A percentile compares a stretch with the other conserved stretches of the same genome.
These are phyloP conservation scores for Clarias platycephalus DNA, from an alignment of 2,797 vertebrate genomes.

Conservation along the genomic window DNA sequence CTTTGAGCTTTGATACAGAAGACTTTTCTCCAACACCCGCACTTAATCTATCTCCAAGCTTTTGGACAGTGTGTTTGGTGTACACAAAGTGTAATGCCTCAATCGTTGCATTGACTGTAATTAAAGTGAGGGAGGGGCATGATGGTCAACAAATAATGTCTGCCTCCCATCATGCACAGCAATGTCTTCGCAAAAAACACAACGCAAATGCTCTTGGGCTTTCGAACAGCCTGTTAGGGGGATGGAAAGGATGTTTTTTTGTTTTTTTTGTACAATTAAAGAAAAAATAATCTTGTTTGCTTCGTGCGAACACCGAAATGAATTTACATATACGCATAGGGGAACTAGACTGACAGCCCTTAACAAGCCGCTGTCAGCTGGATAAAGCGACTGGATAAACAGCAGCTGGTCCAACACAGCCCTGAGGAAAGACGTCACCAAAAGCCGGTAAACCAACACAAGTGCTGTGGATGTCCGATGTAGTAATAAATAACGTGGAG, in stretches of 20 bases:
- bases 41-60: not conserved
- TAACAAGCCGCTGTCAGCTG: not conserved
- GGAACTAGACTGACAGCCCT: not conserved
- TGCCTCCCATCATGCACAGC: not conserved
- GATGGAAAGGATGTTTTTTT: not conserved
- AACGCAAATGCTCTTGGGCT: not conserved
- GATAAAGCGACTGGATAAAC: constrained; percentile 4
- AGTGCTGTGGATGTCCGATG: constrained; percentile 9
- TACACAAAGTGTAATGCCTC: no score
- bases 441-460: constrained; percentile 66
- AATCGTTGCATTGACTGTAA: not conserved
- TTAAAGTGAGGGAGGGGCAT: constrained; percentile 28
- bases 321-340: not conserved
- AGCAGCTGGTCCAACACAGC: constrained; percentile 50
- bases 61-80: not conserved
- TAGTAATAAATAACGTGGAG: not conserved
- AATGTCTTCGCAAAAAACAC: not conserved
- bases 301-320: not conserved
- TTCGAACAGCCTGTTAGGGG: no score
- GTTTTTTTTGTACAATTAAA: not conserved
- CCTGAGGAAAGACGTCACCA: constrained; percentile 46
- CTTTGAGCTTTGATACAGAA: not conserved
- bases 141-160: not conserved
- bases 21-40: not conserved
- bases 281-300: not conserved